Percentiles rank a stretch among this genome's conserved stretches.
These are phyloP conservation scores for Numida meleagris DNA, from an alignment of 2,113 vertebrate genomes.

Conservation along the genomic window DNA sequence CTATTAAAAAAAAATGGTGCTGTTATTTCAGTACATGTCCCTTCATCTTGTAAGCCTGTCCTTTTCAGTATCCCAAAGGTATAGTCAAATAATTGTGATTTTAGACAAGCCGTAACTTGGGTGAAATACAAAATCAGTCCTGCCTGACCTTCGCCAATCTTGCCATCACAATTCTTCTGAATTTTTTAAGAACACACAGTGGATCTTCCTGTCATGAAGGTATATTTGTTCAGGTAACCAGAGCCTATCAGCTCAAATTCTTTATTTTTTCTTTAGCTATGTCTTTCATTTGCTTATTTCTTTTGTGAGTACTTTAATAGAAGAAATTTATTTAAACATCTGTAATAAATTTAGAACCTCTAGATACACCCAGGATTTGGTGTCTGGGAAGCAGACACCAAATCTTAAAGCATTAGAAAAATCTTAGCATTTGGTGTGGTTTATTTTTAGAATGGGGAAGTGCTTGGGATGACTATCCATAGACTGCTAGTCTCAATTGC, in stretches of 20 bases:
- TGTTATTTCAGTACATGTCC: neutral
- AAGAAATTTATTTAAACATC: neutral
- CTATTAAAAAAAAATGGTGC: neutral
- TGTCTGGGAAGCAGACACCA: neutral
- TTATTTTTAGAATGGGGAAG: constrained; percentile 41
- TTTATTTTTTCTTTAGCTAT: neutral
- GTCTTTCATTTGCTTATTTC: neutral
- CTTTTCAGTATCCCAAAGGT: neutral
- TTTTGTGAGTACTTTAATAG: neutral
- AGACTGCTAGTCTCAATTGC: neutral
- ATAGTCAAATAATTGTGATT: neutral
- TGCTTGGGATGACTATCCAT: neutral
- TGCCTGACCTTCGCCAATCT: neutral
- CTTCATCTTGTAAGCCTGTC: neutral
- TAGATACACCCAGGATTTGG: neutral
- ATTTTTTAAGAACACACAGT: neutral
- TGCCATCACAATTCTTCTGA: neutral
- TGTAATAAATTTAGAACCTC: neutral
- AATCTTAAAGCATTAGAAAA: neutral
- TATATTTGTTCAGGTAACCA: neutral
- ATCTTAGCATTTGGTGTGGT: neutral
- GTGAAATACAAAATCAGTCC: neutral
- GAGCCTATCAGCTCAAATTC: neutral
- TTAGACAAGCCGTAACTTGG: neutral
- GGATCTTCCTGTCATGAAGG: neutral